These are phyloP conservation scores for Coreius guichenoti DNA, from an alignment of 2,797 vertebrate genomes.

Conservation along the genomic window DNA sequence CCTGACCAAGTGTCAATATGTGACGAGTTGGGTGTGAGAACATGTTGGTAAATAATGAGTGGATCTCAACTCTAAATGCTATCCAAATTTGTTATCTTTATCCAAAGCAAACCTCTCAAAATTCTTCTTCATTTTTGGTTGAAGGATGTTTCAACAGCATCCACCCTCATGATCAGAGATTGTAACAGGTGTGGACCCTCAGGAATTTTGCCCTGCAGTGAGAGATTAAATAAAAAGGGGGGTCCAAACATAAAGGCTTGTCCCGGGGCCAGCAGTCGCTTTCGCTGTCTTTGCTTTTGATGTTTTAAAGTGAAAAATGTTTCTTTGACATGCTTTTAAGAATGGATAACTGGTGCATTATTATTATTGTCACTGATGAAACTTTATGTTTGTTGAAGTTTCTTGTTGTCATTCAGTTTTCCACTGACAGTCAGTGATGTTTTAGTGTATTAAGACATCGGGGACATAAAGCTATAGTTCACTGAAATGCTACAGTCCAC, in stretches of 20 bases:
- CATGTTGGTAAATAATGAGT: neutral
- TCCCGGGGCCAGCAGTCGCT: neutral
- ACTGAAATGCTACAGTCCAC: neutral
- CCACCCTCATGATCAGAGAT: neutral
- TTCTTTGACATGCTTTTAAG: neutral
- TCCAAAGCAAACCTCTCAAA: neutral
- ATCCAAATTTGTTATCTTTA: neutral
- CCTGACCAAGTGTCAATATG: too few species aligned
- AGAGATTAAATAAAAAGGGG: neutral
- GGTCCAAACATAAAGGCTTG: neutral
- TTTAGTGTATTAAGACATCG: neutral
- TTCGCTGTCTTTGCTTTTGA: neutral
- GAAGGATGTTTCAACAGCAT: neutral
- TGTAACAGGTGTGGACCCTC: neutral
- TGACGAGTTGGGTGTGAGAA: too few species aligned
- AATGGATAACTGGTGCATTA: neutral
- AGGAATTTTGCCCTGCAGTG: neutral
- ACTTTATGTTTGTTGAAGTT: neutral
- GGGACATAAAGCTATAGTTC: neutral
- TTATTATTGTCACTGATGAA: neutral
- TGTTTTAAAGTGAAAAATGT: neutral
- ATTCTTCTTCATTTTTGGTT: neutral
- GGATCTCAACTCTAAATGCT: neutral
- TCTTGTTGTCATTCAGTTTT: neutral
- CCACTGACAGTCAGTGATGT: neutral